Conservation (phyloP, 2,797 vertebrate genomes). For the Epinephelus coioides region DNA sequence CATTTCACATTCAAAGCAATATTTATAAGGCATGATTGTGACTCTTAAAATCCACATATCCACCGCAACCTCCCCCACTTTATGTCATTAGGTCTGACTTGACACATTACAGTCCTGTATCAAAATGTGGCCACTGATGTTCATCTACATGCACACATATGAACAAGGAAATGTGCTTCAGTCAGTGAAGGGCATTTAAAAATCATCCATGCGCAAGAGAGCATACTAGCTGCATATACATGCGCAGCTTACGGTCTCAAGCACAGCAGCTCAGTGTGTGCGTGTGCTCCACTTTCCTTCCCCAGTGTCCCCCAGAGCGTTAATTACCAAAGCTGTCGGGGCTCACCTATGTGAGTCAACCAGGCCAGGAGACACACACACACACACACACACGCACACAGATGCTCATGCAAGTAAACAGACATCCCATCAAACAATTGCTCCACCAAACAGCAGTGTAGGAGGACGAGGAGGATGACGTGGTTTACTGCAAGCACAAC, state of each 20-base stretch:
- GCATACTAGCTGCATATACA: slow-evolving; percentile 31
- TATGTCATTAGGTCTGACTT: slow-evolving; percentile 24
- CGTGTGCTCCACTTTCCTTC: slow-evolving; percentile 46
- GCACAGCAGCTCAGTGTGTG: slow-evolving; percentile 35
- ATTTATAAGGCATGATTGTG: background rate
- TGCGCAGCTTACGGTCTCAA: slow-evolving; percentile 25
- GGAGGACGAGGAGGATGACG: slow-evolving; percentile 60
- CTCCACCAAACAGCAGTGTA: slow-evolving; percentile 48
- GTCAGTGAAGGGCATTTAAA: slow-evolving; percentile 49
- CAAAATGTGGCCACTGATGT: slow-evolving; percentile 15
- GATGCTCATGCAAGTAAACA: slow-evolving; percentile 35
- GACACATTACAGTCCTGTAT: slow-evolving; percentile 3
- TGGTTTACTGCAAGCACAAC: slow-evolving; percentile 58
- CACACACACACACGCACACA: slow-evolving; percentile 13
- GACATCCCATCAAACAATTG: slow-evolving; percentile 51
- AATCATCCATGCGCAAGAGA: slow-evolving; percentile 45
- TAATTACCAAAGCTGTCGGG: slow-evolving; percentile 70
- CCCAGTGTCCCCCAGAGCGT: slow-evolving; percentile 49
- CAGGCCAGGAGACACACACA: slow-evolving; percentile 42
- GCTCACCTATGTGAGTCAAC: slow-evolving; percentile 71
- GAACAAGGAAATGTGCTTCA: slow-evolving; percentile 31
- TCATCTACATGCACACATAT: slow-evolving; percentile 13
- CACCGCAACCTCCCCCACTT: background rate
- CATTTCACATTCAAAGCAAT: slow-evolving; percentile 28
- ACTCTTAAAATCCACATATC: slow-evolving; percentile 16